Conservation (phyloP, 2,888 invertebrate species). For the Conchocele bisecta region DNA sequence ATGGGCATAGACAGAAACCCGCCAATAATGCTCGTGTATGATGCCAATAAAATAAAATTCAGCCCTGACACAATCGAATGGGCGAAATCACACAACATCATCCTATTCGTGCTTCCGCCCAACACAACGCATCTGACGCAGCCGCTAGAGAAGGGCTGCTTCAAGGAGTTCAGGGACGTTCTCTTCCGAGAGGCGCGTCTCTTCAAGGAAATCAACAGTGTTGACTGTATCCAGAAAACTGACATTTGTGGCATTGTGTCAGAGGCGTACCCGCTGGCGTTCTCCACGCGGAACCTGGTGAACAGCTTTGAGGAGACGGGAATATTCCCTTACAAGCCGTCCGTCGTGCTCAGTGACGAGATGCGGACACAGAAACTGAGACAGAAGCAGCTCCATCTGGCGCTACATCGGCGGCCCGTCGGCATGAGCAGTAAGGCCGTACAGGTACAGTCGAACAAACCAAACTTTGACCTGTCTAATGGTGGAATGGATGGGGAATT, state of each 20-base stretch:
- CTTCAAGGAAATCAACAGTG: slow-evolving; percentile 52
- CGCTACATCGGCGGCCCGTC: slow-evolving; percentile 42
- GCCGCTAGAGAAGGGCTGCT: slow-evolving; percentile 57
- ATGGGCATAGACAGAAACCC: slow-evolving; percentile 44
- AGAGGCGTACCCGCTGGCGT: slow-evolving; percentile 49
- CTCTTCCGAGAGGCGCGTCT: slow-evolving; percentile 47
- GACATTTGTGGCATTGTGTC: slow-evolving; percentile 55
- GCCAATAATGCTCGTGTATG: slow-evolving; percentile 55
- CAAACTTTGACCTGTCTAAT: background rate
- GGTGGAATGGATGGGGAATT: too few relatives aligned
- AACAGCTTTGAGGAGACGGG: slow-evolving; percentile 56
- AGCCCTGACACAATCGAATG: slow-evolving; percentile 57
- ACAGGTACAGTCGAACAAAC: slow-evolving; percentile 26
- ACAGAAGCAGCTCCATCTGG: slow-evolving; percentile 27
- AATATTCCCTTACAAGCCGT: slow-evolving; percentile 51
- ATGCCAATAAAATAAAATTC: slow-evolving; percentile 57
- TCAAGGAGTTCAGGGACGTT: slow-evolving; percentile 48
- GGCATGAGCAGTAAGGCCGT: slow-evolving; percentile 57
- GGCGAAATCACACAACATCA: slow-evolving; percentile 60
- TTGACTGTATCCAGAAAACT: slow-evolving; percentile 44
- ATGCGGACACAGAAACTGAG: slow-evolving; percentile 39
- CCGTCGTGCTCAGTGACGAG: slow-evolving; percentile 49
- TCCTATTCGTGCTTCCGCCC: slow-evolving; percentile 60
- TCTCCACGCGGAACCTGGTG: slow-evolving; percentile 48
- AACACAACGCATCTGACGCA: slow-evolving; percentile 43